Conservation (phyloP, 2,888 invertebrate species). For the Carcina quercana region DNA sequence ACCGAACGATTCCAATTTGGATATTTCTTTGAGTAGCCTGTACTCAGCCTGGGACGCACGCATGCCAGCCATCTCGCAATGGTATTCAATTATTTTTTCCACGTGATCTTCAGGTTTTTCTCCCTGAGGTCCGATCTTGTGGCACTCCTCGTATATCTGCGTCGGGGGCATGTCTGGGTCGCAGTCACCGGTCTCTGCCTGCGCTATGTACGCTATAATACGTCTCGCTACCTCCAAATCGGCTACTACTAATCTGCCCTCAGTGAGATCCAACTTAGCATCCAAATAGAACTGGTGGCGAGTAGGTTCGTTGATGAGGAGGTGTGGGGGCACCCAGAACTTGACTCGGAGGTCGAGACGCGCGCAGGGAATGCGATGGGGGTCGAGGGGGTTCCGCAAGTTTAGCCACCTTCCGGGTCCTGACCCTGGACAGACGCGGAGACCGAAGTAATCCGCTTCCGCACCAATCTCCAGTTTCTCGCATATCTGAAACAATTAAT, state of each 20-base stretch:
- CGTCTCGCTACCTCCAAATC: constrained; percentile 81
- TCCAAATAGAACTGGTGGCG: constrained; percentile 92
- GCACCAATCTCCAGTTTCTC: constrained; percentile 87
- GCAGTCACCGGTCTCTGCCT: constrained; percentile 82
- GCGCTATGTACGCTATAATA: constrained; percentile 85
- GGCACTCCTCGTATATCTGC: constrained; percentile 77
- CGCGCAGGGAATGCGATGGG: constrained; percentile 79
- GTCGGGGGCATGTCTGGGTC: constrained; percentile 75
- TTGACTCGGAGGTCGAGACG: constrained; percentile 85
- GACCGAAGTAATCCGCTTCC: constrained; percentile 92
- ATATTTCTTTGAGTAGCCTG: constrained; percentile 86
- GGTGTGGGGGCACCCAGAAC: constrained; percentile 94
- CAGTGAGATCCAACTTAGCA: constrained; percentile 83
- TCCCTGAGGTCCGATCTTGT: constrained; percentile 75
- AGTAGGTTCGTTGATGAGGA: constrained; percentile 88
- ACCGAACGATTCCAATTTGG: constrained; percentile 86
- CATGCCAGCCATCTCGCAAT: constrained; percentile 78
- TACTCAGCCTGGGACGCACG: constrained; percentile 87
- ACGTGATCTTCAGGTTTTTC: constrained; percentile 77
- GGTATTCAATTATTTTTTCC: constrained; percentile 77
- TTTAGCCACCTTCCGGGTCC: constrained; percentile 91
- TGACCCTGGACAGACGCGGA: constrained; percentile 74
- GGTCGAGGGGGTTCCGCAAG: constrained; percentile 85
- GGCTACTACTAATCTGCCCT: constrained; percentile 81
- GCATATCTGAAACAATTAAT: constrained; percentile 83